Evolutionary conservation across 2,113 vertebrate species (phyloP), one percentile per base, ranked within the genome.

Genomic region (Dromiciops gliroides): DNA sequence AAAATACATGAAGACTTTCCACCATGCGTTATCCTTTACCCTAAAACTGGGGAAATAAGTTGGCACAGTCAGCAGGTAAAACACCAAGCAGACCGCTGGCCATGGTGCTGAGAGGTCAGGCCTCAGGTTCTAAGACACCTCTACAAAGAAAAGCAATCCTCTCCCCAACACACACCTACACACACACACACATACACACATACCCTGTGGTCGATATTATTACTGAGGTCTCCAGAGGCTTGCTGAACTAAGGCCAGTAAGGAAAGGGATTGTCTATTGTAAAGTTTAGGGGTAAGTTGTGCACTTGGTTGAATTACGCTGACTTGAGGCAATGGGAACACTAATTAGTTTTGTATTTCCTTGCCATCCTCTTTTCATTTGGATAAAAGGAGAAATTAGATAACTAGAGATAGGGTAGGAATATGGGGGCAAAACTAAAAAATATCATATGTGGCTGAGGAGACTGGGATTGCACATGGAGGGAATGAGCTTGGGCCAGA

Each of bases 11-110:
- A 95, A 96, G 95, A 88, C 56, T 89, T 93, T 83, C n/a, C 0
- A 0, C 93, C 16, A 53, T 93, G 97, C 93, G 96, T 92, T 96
- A 94, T 97, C 94, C 93, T 91, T 90, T 50, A 49, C 95, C 96
- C 93, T 88, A 88, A 96, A 94, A 95, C 90, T 83, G 50, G 89
- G 93, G 91, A 92, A 44, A 91, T 83, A 83, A 83, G 19, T n/a
- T 83, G 67, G 67, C n/a, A 37, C 19, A 83, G n/a, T n/a, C n/a
- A 83, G 67, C 67, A 83, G 67, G n/a, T 44, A 44, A 83, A 19
- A 6, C 19, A 83, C 67, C n/a, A 23, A 83, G 67, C 6, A 44
- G 37, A 83, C 19, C 2, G 67, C 67, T 83, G n/a, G n/a, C 67
- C 67, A 83, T 83, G 67, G 67, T 83, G 67, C 67, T 83, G 19